Evolutionary conservation across 2,888 invertebrate species (phyloP).

Genomic region (Phengaris arion): DNA sequence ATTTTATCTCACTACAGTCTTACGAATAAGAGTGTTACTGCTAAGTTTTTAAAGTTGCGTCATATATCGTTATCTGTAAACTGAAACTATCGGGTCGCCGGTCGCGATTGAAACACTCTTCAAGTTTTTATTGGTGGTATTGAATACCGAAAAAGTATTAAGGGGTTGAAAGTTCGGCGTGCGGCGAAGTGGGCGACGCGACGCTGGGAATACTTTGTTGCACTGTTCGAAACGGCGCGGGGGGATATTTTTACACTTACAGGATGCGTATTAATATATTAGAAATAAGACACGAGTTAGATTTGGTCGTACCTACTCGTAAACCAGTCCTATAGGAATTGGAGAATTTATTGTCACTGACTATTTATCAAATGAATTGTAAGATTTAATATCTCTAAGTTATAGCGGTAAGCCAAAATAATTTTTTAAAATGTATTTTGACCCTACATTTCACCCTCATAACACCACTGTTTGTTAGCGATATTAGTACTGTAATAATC

Average conservation of each 20-base stretch:
- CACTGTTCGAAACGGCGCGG: background rate
- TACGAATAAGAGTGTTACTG: background rate
- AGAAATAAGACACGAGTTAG: too few species aligned
- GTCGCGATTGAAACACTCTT: conserved; percentile 45
- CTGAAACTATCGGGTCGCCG: conserved; percentile 35
- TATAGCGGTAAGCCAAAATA: too few species aligned
- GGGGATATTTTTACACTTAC: background rate
- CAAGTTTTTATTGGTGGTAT: conserved; percentile 52
- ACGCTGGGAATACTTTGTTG: conserved; percentile 2
- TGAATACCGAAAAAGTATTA: conserved; percentile 56
- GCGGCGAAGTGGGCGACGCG: background rate
- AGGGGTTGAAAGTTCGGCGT: conserved; percentile 51
- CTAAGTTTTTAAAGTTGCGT: background rate
- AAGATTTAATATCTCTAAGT: too few species aligned
- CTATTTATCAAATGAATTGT: too few species aligned
- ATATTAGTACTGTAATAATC: too few species aligned
- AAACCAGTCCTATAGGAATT: too few species aligned
- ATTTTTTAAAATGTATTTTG: too few species aligned
- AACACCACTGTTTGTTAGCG: too few species aligned
- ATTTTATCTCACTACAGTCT: too few species aligned
- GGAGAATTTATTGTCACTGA: too few species aligned
- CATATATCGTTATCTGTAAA: conserved; percentile 21
- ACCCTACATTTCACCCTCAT: too few species aligned
- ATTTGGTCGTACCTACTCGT: too few species aligned
- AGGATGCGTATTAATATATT: background rate